phyloP scores from a whole-genome alignment of 2,888 invertebrate species.

The Drosophila birchii region DNA sequence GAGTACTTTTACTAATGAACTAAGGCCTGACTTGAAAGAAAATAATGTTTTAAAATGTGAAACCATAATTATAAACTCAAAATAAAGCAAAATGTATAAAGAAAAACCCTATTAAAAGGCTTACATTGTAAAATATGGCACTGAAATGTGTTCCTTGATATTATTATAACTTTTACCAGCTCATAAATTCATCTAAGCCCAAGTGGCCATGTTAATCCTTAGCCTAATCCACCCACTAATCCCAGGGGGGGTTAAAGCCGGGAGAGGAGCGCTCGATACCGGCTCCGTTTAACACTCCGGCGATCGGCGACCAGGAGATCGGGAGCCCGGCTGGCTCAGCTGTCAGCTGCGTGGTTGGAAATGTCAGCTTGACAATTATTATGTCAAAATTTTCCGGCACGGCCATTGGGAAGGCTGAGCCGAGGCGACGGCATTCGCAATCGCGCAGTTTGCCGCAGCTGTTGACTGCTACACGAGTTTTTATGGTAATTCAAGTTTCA shows the following conservation, averaged over 20 bases:
- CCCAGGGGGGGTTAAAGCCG: slow-evolving; percentile 22
- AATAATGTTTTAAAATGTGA: background rate
- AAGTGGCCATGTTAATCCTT: background rate
- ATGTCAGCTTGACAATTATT: slow-evolving; percentile 83
- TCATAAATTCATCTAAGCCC: background rate
- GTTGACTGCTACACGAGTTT: slow-evolving; percentile 80
- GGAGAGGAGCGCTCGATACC: slow-evolving; percentile 19
- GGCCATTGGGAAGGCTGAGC: slow-evolving; percentile 53
- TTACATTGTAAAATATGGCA: too few species aligned
- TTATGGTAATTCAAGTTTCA: slow-evolving; percentile 80
- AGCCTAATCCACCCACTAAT: slow-evolving; percentile 16
- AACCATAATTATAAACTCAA: background rate
- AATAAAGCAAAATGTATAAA: too few species aligned
- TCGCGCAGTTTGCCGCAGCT: slow-evolving; percentile 59
- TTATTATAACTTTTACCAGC: background rate
- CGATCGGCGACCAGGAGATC: slow-evolving; percentile 15
- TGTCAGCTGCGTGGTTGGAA: slow-evolving; percentile 82
- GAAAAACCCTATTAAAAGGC: background rate
- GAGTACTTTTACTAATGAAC: background rate
- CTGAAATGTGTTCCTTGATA: background rate
- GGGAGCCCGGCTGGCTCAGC: slow-evolving; percentile 59
- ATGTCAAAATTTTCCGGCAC: slow-evolving; percentile 79
- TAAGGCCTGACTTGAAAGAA: background rate
- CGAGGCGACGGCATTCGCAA: slow-evolving; percentile 52
- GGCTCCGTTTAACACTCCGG: slow-evolving; percentile 37